Base-by-base conservation (phyloP, 2,797 vertebrate genomes). In the Enteromius treurensis region DNA sequence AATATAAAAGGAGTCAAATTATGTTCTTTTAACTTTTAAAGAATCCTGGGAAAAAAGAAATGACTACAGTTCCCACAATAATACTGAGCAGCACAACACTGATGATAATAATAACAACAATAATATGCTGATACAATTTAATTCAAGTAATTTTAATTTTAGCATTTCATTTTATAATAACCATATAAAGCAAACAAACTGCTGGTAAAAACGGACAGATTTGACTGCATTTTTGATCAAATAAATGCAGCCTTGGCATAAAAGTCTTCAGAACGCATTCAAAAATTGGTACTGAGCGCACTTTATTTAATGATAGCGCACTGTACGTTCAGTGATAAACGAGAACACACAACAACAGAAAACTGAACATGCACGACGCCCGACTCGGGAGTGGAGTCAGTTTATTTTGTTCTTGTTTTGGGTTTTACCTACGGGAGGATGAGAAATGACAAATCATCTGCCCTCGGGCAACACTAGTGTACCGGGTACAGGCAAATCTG, bases 401-500 rank as follows among this genome's bases (percentile, higher is more conserved):
- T 37, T 55, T 23, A n/a, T 60, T 71, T 60, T 26, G 7, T 23
- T 81, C 58, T 45, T 0, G 5, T n/a, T 40, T 23, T 51, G 29
- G 29, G 34, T 32, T 55, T 32, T n/a, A 62, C 29, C 45, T 60
- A 49, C 21, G 45, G 19, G 70, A 68, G 60, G n/a, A 75, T 26
- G 77, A 55, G 74, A 32, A 79, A 70, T 67, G 55, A 75, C 89
- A 79, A 70, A 89, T 84, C 79, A 73, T 32, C 86, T 87, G 80
- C 45, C 84, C 69, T 15, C 45, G 64, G 86, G 83, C 81, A 73
- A 85, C 55, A 84, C 68, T 77, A 47, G 77, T 70, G 87, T 87
- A 88, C 90, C 90, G 90, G 88, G 87, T 71, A 26, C 79, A 78
- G 37, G 60, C 84, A 79, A 73, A 86, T 75, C 79, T 90, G 85